Evolutionary conservation across 2,113 vertebrate species (phyloP).

Genomic region (Tichodroma muraria): DNA sequence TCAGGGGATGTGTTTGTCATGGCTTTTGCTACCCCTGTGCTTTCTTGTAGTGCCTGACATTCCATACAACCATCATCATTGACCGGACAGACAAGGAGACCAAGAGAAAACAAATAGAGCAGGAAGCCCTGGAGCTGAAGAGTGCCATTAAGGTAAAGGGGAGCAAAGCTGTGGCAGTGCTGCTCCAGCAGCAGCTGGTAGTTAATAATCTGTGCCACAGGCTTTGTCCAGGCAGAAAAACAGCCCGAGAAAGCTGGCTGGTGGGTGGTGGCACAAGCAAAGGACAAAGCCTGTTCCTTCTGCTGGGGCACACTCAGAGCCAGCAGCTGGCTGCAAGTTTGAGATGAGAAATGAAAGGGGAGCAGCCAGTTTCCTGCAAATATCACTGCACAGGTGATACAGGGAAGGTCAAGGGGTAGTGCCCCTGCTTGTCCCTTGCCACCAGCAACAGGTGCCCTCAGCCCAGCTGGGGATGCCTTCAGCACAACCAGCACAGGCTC

Average conservation of each 20-base stretch:
- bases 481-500: neutral
- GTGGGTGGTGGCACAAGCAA: neutral
- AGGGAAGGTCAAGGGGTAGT: neutral
- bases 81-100: slow-evolving; percentile 75
- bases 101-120: slow-evolving; percentile 54
- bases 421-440: neutral
- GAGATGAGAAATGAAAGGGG: neutral
- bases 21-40: neutral
- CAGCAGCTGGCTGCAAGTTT: neutral
- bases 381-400: neutral
- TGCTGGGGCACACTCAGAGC: neutral
- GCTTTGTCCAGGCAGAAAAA: neutral
- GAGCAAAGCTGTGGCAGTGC: neutral
- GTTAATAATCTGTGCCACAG: neutral
- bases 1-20: neutral
- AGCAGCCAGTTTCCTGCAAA: neutral
- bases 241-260: neutral
- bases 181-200: neutral
- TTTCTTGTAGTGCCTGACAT: slow-evolving; percentile 65
- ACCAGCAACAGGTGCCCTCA: neutral
- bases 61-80: slow-evolving; percentile 73
- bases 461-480: neutral
- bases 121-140: slow-evolving; percentile 64
- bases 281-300: neutral
- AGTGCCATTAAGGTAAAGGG: slow-evolving; percentile 71